phyloP scores from a whole-genome alignment of 2,113 vertebrate genomes.

The Amia ocellicauda region DNA sequence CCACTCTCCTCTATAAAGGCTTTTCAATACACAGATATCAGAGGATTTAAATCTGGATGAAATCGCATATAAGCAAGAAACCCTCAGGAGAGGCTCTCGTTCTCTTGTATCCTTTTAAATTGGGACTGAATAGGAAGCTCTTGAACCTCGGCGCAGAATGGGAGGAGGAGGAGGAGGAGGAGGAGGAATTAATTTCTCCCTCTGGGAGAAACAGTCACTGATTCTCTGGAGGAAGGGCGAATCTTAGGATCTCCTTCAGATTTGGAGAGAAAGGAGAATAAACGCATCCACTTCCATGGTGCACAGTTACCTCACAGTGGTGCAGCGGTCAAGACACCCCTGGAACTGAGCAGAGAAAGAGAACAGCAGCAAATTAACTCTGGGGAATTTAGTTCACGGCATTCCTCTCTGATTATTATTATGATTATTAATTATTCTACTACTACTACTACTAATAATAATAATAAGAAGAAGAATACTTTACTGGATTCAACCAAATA shows the following conservation, averaged over 20 bases:
- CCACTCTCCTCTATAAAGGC: slow-evolving; percentile 59
- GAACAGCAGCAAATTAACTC: too few relatives aligned
- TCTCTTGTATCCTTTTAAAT: slow-evolving; percentile 63
- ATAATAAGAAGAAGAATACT: too few relatives aligned
- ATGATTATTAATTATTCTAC: too few relatives aligned
- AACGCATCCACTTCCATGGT: too few relatives aligned
- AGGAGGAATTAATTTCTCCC: slow-evolving; percentile 77
- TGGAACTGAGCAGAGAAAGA: too few relatives aligned
- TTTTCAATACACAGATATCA: slow-evolving; percentile 66
- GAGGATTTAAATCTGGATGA: slow-evolving; percentile 75
- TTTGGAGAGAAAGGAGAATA: slow-evolving; percentile 42
- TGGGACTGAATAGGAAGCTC: slow-evolving; percentile 45
- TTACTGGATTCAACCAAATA: too few relatives aligned
- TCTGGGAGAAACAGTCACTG: slow-evolving; percentile 66
- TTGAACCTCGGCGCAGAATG: slow-evolving; percentile 67
- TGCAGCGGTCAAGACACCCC: too few relatives aligned
- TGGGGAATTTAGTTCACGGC: too few relatives aligned
- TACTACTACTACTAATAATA: too few relatives aligned
- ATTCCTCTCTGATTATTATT: too few relatives aligned
- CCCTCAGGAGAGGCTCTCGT: slow-evolving; percentile 69
- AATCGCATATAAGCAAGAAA: slow-evolving; percentile 73
- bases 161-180: slow-evolving; percentile 58
- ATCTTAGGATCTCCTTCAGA: slow-evolving; percentile 68
- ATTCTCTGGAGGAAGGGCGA: slow-evolving; percentile 64
- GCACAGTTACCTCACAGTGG: too few relatives aligned